Evolutionary conservation across 2,797 vertebrate species (phyloP).

Genomic region (Hippocampus kuda): DNA sequence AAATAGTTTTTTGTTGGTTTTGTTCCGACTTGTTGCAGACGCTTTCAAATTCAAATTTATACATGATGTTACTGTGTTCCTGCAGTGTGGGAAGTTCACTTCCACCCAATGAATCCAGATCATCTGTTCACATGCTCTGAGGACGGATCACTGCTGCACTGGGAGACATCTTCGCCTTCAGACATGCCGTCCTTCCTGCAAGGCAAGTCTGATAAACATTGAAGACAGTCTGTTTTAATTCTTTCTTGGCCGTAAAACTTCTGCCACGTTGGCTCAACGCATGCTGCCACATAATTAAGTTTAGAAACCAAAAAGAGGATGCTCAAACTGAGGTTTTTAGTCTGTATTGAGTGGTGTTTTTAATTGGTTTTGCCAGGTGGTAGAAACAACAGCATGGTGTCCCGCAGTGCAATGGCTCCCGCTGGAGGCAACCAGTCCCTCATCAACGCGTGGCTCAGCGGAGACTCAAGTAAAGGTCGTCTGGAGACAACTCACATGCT

Average conservation of each 20-base stretch:
- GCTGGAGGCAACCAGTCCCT: slow-evolving; percentile 74
- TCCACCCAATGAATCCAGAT: slow-evolving; percentile 91
- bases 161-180: slow-evolving; percentile 77
- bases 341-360: background rate
- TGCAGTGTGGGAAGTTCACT: slow-evolving; percentile 96
- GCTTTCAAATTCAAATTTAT: background rate
- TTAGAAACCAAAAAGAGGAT: background rate
- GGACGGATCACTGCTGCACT: slow-evolving; percentile 92
- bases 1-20: background rate
- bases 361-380: slow-evolving; percentile 64
- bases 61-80: background rate
- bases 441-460: slow-evolving; percentile 81
- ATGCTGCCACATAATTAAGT: background rate
- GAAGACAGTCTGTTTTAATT: background rate
- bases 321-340: background rate
- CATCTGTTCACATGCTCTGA: slow-evolving; percentile 96
- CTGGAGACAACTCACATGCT: slow-evolving; percentile 92
- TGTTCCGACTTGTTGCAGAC: background rate
- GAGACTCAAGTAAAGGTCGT: slow-evolving; percentile 80
- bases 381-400: slow-evolving; percentile 74
- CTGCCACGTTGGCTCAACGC: background rate
- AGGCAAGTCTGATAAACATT: slow-evolving; percentile 58
- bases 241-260: background rate
- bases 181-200: slow-evolving; percentile 83
- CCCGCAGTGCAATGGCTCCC: slow-evolving; percentile 69